Percentiles rank a stretch among this genome's conserved stretches.
These are phyloP conservation scores for Chironomus striatipennis DNA, from an alignment of 1,140 invertebrate species.

Conservation along the genomic window DNA sequence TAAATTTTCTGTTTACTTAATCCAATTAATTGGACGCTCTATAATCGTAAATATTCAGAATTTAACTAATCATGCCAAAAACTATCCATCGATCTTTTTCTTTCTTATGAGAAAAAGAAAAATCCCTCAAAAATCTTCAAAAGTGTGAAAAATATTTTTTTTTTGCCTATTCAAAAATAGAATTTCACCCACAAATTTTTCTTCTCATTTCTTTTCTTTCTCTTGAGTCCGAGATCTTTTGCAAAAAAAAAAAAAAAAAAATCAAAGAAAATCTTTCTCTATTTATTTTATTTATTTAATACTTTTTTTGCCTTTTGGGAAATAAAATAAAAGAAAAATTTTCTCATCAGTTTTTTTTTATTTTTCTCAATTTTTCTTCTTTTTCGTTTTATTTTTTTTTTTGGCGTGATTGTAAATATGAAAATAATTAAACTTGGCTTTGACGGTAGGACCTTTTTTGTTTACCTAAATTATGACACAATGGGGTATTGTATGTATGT, in stretches of 20 bases:
- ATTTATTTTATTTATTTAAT: background rate
- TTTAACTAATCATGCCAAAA: slow-evolving; percentile 2
- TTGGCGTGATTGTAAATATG: too few relatives aligned
- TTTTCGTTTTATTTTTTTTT: too few relatives aligned
- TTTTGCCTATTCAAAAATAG: background rate
- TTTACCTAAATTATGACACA: too few relatives aligned
- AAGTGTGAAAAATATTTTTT: background rate
- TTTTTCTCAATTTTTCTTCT: too few relatives aligned
- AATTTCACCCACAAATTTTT: background rate
- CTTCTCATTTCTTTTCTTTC: background rate
- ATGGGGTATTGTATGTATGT: too few relatives aligned
- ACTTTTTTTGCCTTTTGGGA: too few relatives aligned
- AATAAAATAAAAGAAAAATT: too few relatives aligned
- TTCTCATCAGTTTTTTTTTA: too few relatives aligned
- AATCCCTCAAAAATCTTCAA: too few relatives aligned
- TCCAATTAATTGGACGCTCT: slow-evolving; percentile 7
- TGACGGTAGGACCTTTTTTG: too few relatives aligned
- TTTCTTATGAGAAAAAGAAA: background rate
- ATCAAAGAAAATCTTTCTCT: background rate
- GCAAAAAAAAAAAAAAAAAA: background rate
- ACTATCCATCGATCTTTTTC: slow-evolving; percentile 1
- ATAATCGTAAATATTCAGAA: background rate
- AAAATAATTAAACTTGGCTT: too few relatives aligned
- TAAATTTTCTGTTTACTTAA: background rate
- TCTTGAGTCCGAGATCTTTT: background rate